Evolutionary conservation across 2,888 invertebrate species (phyloP), one percentile per base, ranked within the genome.

Genomic region (Ptilodon capucinus): DNA sequence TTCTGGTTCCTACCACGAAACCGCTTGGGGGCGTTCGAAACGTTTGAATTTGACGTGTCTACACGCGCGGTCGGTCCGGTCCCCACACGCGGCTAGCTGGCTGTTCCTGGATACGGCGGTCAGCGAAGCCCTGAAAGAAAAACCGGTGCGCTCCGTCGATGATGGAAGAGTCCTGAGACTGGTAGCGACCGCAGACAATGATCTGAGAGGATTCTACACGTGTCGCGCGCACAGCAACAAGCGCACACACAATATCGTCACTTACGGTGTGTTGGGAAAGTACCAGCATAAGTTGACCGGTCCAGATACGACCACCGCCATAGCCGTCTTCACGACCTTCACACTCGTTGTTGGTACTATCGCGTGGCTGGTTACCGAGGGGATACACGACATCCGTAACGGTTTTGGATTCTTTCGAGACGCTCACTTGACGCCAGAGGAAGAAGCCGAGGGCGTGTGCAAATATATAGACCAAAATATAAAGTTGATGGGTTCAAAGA

Each of bases 341-440:
- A 53, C 73, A 1, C 71, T 91, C 1, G 82, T 86, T 1, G 35
- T 85, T 34, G 72, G 72, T 2, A 85, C 87, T 8, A 64, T 90
- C 17, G 53, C 61, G 0, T 88, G 88, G 84, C 74, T 90, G 9
- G 54, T 84, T 16, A 58, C 76, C 4, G 89, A 91, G 74, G 84
- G 85, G 9, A 66, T 88, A 23, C 69, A 86, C 32, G 90, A 90
- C 47, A 60, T 90, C 2, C 79, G 79, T 1, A 74, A 76, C 36
- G 90, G 90, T 2, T 86, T 81, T 44, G 90, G 90, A 0, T 91
- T 89, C 55, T 91, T 81, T 54, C 74, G 90, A 45, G 89, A 91
- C 53, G 76, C 78, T 23, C 81, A 86, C 55, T 60, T 86, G 17
- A 67, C 81, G 7, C 83, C 86, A 0, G 77, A 84, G 51, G 80